phyloP scores from a whole-genome alignment of 2,888 invertebrate genomes.

The Lasioglossum calceatum region DNA sequence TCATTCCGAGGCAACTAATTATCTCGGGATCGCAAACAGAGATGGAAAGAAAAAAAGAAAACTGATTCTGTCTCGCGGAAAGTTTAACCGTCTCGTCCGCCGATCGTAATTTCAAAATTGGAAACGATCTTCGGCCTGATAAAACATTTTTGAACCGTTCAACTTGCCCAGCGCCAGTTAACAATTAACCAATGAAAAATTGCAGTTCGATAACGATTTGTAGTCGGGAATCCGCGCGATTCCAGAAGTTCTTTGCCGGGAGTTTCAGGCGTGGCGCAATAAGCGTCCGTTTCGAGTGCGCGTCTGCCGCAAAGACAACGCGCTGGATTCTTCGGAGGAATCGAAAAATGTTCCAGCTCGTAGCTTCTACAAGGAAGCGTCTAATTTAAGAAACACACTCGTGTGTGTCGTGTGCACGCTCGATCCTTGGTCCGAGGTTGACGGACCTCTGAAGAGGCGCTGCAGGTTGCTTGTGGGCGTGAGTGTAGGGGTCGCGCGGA shows the following conservation, averaged over 20 bases:
- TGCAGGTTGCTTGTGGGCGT: not conserved
- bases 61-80: not conserved
- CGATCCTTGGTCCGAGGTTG: slow-evolving; percentile 22
- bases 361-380: slow-evolving; percentile 23
- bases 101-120: not conserved
- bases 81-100: not conserved
- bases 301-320: not conserved
- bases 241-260: not conserved
- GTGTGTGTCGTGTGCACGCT: slow-evolving; percentile 31
- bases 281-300: not conserved
- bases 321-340: not conserved
- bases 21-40: not conserved
- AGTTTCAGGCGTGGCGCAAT: not conserved
- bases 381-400: slow-evolving; percentile 50
- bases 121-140: not conserved
- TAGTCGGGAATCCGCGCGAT: not conserved
- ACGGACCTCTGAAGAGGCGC: slow-evolving; percentile 51
- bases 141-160: not conserved
- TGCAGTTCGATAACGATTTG: slow-evolving; percentile 11
- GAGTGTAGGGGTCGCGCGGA: slow-evolving; percentile 42
- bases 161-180: not conserved
- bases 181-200: slow-evolving; percentile 21
- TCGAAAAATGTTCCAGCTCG: slow-evolving; percentile 25
- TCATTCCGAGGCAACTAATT: not conserved
- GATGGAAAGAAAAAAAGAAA: not conserved